phyloP scores from a whole-genome alignment of 2,888 invertebrate species.

The Meta bourneti region DNA sequence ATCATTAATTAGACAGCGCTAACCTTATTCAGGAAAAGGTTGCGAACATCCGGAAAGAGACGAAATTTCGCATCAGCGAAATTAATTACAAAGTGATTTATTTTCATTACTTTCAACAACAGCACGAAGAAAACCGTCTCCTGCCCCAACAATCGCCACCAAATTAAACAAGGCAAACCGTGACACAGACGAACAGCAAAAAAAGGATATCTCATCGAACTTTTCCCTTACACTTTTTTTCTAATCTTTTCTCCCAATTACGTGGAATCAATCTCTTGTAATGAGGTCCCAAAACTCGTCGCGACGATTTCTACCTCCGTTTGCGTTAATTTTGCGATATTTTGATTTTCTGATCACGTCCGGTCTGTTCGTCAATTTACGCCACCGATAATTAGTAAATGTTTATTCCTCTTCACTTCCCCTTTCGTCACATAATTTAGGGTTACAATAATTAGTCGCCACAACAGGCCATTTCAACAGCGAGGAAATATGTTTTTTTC shows the following conservation, averaged over 20 bases:
- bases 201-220: neutral
- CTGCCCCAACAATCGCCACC: slow-evolving; percentile 37
- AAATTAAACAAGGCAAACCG: slow-evolving; percentile 47
- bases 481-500: neutral
- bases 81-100: slow-evolving; percentile 63
- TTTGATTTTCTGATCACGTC: slow-evolving; percentile 51
- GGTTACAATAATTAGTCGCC: slow-evolving; percentile 17
- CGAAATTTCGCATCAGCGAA: slow-evolving; percentile 35
- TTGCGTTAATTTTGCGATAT: slow-evolving; percentile 1
- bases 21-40: slow-evolving; percentile 46
- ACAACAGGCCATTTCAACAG: neutral
- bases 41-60: slow-evolving; percentile 27
- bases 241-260: slow-evolving; percentile 43
- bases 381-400: slow-evolving; percentile 49
- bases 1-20: slow-evolving; percentile 26
- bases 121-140: slow-evolving; percentile 45
- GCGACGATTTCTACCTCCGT: slow-evolving; percentile 4
- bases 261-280: slow-evolving; percentile 36
- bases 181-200: slow-evolving; percentile 11
- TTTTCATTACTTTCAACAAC: slow-evolving; percentile 54
- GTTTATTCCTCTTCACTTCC: slow-evolving; percentile 37
- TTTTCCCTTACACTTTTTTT: slow-evolving; percentile 16
- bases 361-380: slow-evolving; percentile 34
- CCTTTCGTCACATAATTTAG: slow-evolving; percentile 35
- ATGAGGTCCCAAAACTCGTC: slow-evolving; percentile 26